phyloP scores from a whole-genome alignment of 2,113 vertebrate species.

The Budorcas taxicolor region DNA sequence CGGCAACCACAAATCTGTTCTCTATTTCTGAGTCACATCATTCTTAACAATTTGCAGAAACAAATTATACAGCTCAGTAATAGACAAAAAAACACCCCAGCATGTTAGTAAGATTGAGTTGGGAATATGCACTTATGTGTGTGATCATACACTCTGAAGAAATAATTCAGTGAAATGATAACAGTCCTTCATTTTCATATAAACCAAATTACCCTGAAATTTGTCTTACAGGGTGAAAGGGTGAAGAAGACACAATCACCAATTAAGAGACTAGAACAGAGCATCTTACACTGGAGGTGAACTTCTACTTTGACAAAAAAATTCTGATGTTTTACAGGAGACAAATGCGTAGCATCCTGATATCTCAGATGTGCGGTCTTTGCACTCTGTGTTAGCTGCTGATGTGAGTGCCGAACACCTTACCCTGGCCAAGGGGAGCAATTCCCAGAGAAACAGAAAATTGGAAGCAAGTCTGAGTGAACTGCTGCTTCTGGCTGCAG shows the following conservation, averaged over 20 bases:
- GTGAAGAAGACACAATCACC: not conserved
- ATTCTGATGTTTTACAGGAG: not conserved
- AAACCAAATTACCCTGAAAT: not conserved
- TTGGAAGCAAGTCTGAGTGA: not conserved
- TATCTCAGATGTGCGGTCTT: not conserved
- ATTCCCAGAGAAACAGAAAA: not conserved
- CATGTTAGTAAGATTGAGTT: not conserved
- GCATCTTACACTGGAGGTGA: not conserved
- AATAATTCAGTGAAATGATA: not conserved
- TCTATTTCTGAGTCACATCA: not conserved
- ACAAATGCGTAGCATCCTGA: not conserved
- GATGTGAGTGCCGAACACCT: not conserved
- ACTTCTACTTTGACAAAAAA: not conserved
- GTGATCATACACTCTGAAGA: not conserved
- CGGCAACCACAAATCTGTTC: not conserved
- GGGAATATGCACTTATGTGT: not conserved
- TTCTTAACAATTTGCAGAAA: not conserved
- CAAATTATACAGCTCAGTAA: not conserved
- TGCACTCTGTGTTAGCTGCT: not conserved
- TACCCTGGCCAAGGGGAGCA: not conserved
- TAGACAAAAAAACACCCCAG: not conserved
- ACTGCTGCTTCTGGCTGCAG: not conserved
- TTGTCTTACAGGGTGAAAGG: not conserved
- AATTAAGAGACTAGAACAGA: not conserved
- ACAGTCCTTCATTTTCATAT: not conserved